Conservation (phyloP, 2,888 invertebrate genomes). For the Deilephila porcellus region DNA sequence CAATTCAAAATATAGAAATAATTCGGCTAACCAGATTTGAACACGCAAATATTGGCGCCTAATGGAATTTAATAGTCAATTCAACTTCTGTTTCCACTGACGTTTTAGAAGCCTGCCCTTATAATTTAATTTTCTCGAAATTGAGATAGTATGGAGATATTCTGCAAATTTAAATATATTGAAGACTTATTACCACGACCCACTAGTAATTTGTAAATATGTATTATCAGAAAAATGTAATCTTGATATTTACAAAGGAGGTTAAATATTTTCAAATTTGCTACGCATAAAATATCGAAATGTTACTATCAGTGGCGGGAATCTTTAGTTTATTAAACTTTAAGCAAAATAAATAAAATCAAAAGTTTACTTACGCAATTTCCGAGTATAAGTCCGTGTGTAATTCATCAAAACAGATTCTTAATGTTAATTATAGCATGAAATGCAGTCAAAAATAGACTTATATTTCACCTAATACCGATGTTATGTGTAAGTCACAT, state of each 20-base stretch:
- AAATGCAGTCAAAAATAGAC: slow-evolving; percentile 77
- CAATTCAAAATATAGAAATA: background rate
- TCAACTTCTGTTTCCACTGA: background rate
- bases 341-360: slow-evolving; percentile 43
- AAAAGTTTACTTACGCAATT: slow-evolving; percentile 76
- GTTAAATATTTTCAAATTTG: slow-evolving; percentile 15
- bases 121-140: background rate
- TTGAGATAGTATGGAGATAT: background rate
- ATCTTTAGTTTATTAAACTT: background rate
- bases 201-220: background rate
- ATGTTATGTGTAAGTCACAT: slow-evolving; percentile 61
- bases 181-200: background rate
- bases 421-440: slow-evolving; percentile 70
- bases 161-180: background rate
- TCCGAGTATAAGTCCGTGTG: slow-evolving; percentile 52
- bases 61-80: slow-evolving; percentile 9
- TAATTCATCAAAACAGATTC: slow-evolving; percentile 69
- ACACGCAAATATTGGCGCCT: slow-evolving; percentile 16
- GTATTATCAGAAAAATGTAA: background rate
- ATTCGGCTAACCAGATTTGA: background rate
- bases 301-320: slow-evolving; percentile 19
- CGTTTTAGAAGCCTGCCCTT: background rate
- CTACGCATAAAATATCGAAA: slow-evolving; percentile 10
- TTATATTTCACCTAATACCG: slow-evolving; percentile 58
- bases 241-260: background rate